Conservation (phyloP, 2,797 vertebrate genomes). For the Gobionotothen gibberifrons region DNA sequence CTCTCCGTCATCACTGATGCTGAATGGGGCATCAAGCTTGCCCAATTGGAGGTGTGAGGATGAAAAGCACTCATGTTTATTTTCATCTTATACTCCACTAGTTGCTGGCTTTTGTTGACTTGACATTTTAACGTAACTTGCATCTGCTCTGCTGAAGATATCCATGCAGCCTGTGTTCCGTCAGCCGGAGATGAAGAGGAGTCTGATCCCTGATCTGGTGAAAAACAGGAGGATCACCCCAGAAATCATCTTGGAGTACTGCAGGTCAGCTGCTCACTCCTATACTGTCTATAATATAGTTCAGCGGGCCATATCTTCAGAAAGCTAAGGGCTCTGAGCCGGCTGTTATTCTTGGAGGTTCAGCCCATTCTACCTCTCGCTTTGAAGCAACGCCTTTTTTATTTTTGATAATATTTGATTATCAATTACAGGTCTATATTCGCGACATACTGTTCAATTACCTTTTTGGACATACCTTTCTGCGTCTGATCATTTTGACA, state of each 20-base stretch:
- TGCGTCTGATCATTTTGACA: too few relatives aligned
- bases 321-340: too few relatives aligned
- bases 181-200: slow-evolving; percentile 89
- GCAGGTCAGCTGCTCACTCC: slow-evolving; percentile 84
- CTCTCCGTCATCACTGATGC: slow-evolving; percentile 89
- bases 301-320: too few relatives aligned
- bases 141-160: slow-evolving; percentile 82
- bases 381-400: too few relatives aligned
- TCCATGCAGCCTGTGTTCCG: slow-evolving; percentile 94
- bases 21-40: slow-evolving; percentile 92
- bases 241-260: slow-evolving; percentile 90
- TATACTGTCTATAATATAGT: too few relatives aligned
- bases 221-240: slow-evolving; percentile 88
- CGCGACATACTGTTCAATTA: too few relatives aligned
- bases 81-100: neutral
- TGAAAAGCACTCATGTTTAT: neutral
- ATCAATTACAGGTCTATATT: too few relatives aligned
- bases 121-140: neutral
- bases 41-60: slow-evolving; percentile 85
- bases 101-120: neutral
- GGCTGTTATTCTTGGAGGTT: too few relatives aligned
- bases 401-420: too few relatives aligned
- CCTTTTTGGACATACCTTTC: too few relatives aligned
- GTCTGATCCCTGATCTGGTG: slow-evolving; percentile 89
- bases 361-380: too few relatives aligned